Evolutionary conservation across 2,888 invertebrate genomes (phyloP), one percentile per base, ranked within the genome.

Genomic region (Petrolisthes cinctipes): DNA sequence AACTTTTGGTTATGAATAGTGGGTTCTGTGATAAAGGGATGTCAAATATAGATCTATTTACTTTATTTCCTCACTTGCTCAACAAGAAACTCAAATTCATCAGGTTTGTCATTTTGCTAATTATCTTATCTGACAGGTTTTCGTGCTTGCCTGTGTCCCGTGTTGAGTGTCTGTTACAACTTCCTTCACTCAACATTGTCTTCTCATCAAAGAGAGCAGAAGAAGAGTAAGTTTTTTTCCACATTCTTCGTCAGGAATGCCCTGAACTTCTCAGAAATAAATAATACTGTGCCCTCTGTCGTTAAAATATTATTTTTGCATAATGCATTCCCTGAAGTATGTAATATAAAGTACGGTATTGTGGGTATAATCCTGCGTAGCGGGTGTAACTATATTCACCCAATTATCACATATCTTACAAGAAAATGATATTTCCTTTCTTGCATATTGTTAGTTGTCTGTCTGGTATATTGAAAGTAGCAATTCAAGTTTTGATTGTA

Each of bases 151-250:
- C 99, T 0, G 97, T 98, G 0, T 98, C 98, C 5, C 94, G 98
- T 90, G 98, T 99, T 2, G 98, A 99, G 93, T 99, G 99, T 92
- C 96, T 98, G 95, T 94, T 99, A 91, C 97, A 98, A 93, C 94
- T 99, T 92, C 99, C 99, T 7, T 97, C 97, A n/a, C 94, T 99
- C 91, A 98, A 98, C 93, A 96, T 99, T 91, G 97, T 99, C 3
- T 98, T 99, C 93, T 99, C 99, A 92, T 98, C 97, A 61, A 97
- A 97, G 93, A 94, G 97, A 83, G 96, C 96, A 0, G 95, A 96
- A 91, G 96, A 96, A 91, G 87, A 83, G 85, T 85, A 61, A 80
- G 83, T 53, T 2, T 66, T 66, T 17, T 14, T 17, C 66, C 66
- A 66, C 17, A 53, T 76, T 76, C 11, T 75, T 75, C 75, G 0